Evolutionary conservation across 2,888 invertebrate genomes (phyloP).

Genomic region (Venusia cambrica): DNA sequence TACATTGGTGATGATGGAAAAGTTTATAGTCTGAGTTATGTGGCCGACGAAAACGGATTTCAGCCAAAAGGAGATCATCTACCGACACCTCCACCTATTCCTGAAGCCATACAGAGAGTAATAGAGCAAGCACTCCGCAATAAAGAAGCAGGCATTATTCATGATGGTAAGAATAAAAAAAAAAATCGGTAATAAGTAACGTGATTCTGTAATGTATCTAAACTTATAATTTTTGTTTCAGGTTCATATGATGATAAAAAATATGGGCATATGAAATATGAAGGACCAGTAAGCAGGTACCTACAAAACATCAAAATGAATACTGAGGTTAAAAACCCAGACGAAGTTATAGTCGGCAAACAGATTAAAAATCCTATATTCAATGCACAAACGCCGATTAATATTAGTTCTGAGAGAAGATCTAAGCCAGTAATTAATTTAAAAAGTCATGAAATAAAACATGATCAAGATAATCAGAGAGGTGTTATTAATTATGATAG

Average conservation of each 20-base stretch:
- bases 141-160: constrained; percentile 48
- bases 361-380: background rate
- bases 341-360: background rate
- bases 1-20: constrained; percentile 69
- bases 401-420: too few species aligned
- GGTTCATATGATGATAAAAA: constrained; percentile 62
- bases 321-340: background rate
- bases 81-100: constrained; percentile 65
- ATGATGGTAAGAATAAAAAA: constrained; percentile 54
- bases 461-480: too few species aligned
- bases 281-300: constrained; percentile 26
- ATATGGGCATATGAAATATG: constrained; percentile 58
- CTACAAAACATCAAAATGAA: constrained; percentile 4
- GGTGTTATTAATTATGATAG: too few species aligned
- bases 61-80: constrained; percentile 62
- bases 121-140: constrained; percentile 56
- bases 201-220: background rate
- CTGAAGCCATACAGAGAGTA: constrained; percentile 57
- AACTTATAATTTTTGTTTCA: constrained; percentile 28
- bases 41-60: constrained; percentile 69
- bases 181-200: background rate
- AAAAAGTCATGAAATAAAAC: too few species aligned
- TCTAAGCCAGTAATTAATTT: too few species aligned
- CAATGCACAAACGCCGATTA: background rate
- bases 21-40: constrained; percentile 53